phyloP scores from a whole-genome alignment of 2,113 vertebrate genomes.

The Neodon shergylaensis region DNA sequence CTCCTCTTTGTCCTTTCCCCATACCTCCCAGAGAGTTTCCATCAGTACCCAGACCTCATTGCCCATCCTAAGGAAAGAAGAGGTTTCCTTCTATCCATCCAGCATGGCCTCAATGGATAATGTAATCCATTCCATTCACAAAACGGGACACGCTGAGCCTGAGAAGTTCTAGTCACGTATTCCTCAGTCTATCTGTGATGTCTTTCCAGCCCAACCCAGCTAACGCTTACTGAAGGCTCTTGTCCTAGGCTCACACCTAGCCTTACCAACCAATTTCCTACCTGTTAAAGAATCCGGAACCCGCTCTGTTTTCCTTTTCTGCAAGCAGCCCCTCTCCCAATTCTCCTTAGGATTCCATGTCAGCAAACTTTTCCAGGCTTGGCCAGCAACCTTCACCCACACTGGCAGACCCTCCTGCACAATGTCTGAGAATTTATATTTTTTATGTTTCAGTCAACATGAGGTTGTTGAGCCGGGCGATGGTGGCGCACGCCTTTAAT shows the following conservation, averaged over 20 bases:
- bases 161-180: background rate
- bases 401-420: background rate
- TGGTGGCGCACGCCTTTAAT: too few relatives aligned
- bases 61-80: background rate
- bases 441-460: background rate
- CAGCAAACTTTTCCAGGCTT: background rate
- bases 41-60: background rate
- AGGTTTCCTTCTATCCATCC: background rate
- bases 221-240: background rate
- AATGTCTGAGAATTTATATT: background rate
- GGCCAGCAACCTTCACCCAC: background rate
- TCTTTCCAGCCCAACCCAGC: background rate
- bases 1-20: background rate
- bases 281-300: background rate
- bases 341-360: background rate
- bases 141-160: background rate
- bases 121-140: constrained; percentile 7
- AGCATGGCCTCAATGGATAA: background rate
- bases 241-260: background rate
- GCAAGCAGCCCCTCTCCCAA: background rate
- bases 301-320: background rate
- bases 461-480: constrained; percentile 10
- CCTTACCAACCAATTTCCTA: background rate
- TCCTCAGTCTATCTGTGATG: background rate
- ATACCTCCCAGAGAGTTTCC: background rate